These are phyloP conservation scores for Coecobrya sp. DNA, from an alignment of 2,888 invertebrate genomes.

Conservation along the genomic window DNA sequence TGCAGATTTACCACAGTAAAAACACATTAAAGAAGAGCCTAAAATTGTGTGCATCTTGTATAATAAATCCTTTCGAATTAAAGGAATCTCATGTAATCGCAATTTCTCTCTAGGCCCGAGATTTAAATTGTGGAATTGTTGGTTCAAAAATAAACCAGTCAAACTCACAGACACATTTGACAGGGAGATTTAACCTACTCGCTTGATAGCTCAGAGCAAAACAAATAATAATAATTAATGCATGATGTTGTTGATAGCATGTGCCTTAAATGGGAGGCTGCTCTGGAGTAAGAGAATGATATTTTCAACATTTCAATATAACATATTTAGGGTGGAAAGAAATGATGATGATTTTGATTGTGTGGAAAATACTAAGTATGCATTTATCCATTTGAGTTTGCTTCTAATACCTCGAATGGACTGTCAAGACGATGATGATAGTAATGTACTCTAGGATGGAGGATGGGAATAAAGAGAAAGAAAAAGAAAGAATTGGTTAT, in stretches of 20 bases:
- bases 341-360: constrained; percentile 20
- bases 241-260: neutral
- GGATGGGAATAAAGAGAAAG: neutral
- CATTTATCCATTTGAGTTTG: neutral
- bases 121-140: too few species aligned
- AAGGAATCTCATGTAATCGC: too few species aligned
- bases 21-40: too few species aligned
- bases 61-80: too few species aligned
- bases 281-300: neutral
- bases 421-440: neutral
- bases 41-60: too few species aligned
- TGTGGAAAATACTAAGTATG: neutral
- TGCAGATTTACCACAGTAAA: too few species aligned
- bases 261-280: neutral
- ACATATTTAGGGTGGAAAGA: neutral
- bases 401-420: neutral
- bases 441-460: neutral
- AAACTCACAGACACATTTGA: neutral
- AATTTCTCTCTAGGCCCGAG: too few species aligned
- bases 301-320: neutral
- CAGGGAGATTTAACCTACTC: neutral
- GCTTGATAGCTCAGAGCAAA: neutral
- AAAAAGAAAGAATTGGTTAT: constrained; percentile 34
- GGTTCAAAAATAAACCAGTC: too few species aligned
- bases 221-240: neutral